Conservation (phyloP, 2,797 vertebrate genomes). For the Hypotaenidia philippensis region DNA sequence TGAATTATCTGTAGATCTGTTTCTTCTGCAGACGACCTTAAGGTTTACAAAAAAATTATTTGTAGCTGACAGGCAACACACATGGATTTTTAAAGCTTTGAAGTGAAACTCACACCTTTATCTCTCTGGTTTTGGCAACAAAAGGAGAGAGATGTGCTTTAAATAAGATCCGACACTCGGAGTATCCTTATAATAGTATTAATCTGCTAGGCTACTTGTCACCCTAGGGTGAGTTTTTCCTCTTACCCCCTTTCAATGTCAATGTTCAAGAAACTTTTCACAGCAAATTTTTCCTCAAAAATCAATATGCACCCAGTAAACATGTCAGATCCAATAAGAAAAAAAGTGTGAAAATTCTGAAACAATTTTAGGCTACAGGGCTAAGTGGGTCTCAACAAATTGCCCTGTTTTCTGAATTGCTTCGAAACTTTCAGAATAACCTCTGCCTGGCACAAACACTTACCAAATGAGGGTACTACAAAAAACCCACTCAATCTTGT, state of each 20-base stretch:
- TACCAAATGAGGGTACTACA: not conserved
- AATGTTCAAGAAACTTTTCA: not conserved
- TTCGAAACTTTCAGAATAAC: not conserved
- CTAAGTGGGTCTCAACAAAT: not conserved
- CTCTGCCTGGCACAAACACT: not conserved
- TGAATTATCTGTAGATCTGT: not conserved
- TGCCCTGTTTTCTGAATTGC: not conserved
- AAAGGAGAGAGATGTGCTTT: not conserved
- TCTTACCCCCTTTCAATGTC: not conserved
- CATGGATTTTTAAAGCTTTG: not conserved
- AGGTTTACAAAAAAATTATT: not conserved
- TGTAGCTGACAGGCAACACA: not conserved
- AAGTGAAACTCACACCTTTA: not conserved
- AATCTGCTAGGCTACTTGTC: not conserved
- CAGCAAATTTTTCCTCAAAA: not conserved
- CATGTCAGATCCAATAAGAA: not conserved
- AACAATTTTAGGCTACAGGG: not conserved
- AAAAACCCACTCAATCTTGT: not conserved
- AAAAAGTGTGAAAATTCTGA: not conserved
- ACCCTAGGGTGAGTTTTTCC: not conserved
- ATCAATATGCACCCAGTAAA: conserved; percentile 1
- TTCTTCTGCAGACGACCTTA: not conserved
- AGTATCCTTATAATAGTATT: not conserved
- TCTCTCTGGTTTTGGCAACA: not conserved
- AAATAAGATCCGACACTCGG: not conserved